These are phyloP conservation scores for Dorcus hopei DNA, from an alignment of 2,888 invertebrate species.

Conservation along the genomic window DNA sequence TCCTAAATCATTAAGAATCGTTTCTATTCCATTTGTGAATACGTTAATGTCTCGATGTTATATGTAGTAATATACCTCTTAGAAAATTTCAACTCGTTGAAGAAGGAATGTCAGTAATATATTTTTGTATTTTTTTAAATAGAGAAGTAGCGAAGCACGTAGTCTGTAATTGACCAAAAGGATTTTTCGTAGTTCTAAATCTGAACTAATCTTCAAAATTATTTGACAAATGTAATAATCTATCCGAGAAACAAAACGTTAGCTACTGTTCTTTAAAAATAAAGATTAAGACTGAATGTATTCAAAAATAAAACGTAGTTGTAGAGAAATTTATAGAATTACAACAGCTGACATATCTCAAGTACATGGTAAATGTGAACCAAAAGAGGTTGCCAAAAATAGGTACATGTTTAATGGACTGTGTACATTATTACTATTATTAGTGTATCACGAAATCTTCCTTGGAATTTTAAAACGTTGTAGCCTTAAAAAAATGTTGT, in stretches of 20 bases:
- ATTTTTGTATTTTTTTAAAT: slow-evolving; percentile 23
- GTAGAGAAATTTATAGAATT: slow-evolving; percentile 23
- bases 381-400: slow-evolving; percentile 7
- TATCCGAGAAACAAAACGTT: background rate
- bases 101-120: slow-evolving; percentile 21
- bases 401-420: slow-evolving; percentile 5
- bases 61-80: slow-evolving; percentile 12
- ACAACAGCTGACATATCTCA: slow-evolving; percentile 35
- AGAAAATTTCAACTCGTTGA: slow-evolving; percentile 16
- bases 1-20: no score
- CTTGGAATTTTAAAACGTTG: slow-evolving; percentile 8
- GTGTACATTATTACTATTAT: slow-evolving; percentile 6
- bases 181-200: slow-evolving; percentile 5
- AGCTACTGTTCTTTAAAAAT: slow-evolving; percentile 1
- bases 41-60: background rate
- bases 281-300: slow-evolving; percentile 36
- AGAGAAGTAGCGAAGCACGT: slow-evolving; percentile 11
- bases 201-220: background rate
- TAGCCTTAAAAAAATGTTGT: slow-evolving; percentile 17
- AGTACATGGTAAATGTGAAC: slow-evolving; percentile 12
- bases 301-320: slow-evolving; percentile 21
- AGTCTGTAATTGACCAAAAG: slow-evolving; percentile 17
- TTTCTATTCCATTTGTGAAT: no score
- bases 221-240: background rate
- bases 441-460: slow-evolving; percentile 6